Percentiles rank a stretch among this genome's conserved stretches.
These are phyloP conservation scores for Thaleichthys pacificus DNA, from an alignment of 2,797 vertebrate genomes.

Conservation along the genomic window DNA sequence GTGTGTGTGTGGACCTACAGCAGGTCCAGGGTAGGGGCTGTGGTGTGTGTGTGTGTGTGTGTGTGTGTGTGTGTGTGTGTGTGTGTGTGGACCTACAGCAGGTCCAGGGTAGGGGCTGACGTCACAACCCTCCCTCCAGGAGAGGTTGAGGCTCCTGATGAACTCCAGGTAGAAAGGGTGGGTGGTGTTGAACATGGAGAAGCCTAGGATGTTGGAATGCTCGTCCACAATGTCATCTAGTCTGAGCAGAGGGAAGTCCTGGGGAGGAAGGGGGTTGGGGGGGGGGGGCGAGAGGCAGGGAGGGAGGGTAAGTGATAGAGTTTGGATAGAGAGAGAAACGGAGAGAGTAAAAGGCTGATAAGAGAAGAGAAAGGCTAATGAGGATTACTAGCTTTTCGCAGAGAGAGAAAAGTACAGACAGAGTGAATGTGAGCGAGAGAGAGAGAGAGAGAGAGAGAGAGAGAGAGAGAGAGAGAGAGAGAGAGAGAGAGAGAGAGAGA, in stretches of 20 bases:
- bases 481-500: neutral
- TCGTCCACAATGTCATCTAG: constrained; percentile 81
- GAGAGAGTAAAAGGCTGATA: constrained; percentile 30
- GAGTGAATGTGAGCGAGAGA: constrained; percentile 34
- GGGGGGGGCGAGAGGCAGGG: constrained; percentile 60
- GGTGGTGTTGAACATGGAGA: constrained; percentile 86
- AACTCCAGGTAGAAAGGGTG: constrained; percentile 86
- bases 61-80: no score
- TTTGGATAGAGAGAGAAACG: neutral
- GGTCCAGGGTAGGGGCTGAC: constrained; percentile 64
- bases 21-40: constrained; percentile 61
- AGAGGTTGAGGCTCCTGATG: constrained; percentile 84
- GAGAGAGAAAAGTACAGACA: neutral
- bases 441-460: constrained; percentile 31
- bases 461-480: constrained; percentile 5
- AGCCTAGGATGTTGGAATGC: constrained; percentile 85
- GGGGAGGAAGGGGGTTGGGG: constrained; percentile 57
- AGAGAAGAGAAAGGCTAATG: constrained; percentile 26
- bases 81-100: constrained; percentile 41
- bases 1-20: constrained; percentile 42
- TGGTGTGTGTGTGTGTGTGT: no score
- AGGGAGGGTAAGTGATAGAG: neutral
- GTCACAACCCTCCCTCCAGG: constrained; percentile 83
- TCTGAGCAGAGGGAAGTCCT: constrained; percentile 87
- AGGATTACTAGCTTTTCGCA: neutral